A percentile compares a stretch with the other conserved stretches of the same genome.
Evolutionary conservation across 2,113 vertebrate genomes (phyloP).

Genomic region (Dicaeum eximium): DNA sequence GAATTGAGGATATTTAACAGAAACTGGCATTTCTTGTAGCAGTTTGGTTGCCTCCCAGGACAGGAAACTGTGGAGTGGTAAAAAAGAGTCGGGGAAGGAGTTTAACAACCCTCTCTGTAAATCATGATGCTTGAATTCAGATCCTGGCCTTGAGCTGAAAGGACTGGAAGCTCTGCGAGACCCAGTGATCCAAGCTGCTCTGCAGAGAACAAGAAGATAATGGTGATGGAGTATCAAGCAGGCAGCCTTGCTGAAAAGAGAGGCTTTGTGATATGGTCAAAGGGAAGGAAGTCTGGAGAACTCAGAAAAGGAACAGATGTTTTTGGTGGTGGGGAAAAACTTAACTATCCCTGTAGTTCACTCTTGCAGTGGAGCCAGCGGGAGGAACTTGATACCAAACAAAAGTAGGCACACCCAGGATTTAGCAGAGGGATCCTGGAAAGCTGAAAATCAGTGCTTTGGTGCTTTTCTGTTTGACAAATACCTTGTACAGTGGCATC

Average conservation of each 20-base stretch:
- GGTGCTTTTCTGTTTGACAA: background rate
- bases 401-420: slow-evolving; percentile 48
- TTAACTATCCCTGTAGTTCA: background rate
- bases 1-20: background rate
- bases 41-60: slow-evolving; percentile 28
- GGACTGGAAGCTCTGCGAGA: slow-evolving; percentile 23
- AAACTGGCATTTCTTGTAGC: background rate
- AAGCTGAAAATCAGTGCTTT: background rate
- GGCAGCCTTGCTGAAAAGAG: slow-evolving; percentile 8
- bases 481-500: background rate
- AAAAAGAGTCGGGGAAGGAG: background rate
- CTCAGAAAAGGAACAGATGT: slow-evolving; percentile 49
- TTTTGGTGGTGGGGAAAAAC: slow-evolving; percentile 16
- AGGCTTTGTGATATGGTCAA: background rate
- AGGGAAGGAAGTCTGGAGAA: slow-evolving; percentile 47
- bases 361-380: background rate
- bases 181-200: background rate
- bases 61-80: slow-evolving; percentile 29
- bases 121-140: background rate
- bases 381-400: slow-evolving; percentile 47
- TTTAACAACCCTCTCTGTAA: background rate
- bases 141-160: slow-evolving; percentile 34
- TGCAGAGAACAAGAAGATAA: background rate
- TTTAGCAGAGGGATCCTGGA: slow-evolving; percentile 23
- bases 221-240: slow-evolving; percentile 11